Conservation (phyloP, 2,888 invertebrate genomes). For the Gryllus longicercus region DNA sequence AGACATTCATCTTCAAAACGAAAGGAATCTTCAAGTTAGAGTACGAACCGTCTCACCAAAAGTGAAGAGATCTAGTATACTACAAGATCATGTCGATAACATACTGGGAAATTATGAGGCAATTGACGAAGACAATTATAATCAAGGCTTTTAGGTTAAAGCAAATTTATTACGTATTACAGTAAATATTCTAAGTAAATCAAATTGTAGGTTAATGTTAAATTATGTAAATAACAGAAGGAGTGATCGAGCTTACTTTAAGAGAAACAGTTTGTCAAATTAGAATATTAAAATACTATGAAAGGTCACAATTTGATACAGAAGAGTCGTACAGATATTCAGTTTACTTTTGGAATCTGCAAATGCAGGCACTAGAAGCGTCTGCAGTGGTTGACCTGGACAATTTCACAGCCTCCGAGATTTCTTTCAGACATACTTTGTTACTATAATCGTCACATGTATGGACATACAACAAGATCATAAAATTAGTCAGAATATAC, state of each 20-base stretch:
- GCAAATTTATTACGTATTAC: neutral
- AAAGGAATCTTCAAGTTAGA: conserved; percentile 11
- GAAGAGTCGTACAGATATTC: neutral
- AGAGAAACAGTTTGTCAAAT: neutral
- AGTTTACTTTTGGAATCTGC: neutral
- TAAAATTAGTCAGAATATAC: neutral
- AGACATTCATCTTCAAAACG: conserved; percentile 24
- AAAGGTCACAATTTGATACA: neutral
- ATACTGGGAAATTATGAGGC: neutral
- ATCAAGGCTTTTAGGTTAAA: neutral
- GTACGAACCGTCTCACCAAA: conserved; percentile 10
- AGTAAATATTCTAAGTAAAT: neutral
- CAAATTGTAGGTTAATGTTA: neutral
- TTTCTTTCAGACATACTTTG: conserved; percentile 12
- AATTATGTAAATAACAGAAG: neutral
- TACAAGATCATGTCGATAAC: neutral
- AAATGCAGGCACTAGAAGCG: conserved; percentile 21
- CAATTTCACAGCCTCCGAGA: conserved; percentile 23
- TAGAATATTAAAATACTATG: neutral
- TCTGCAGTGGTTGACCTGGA: neutral
- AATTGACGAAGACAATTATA: neutral
- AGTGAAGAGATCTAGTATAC: neutral
- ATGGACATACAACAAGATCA: neutral
- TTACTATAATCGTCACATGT: conserved; percentile 18
- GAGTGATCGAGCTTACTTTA: neutral